Evolutionary conservation across 1,140 invertebrate species (phyloP).

Genomic region (Ceratitis capitata): DNA sequence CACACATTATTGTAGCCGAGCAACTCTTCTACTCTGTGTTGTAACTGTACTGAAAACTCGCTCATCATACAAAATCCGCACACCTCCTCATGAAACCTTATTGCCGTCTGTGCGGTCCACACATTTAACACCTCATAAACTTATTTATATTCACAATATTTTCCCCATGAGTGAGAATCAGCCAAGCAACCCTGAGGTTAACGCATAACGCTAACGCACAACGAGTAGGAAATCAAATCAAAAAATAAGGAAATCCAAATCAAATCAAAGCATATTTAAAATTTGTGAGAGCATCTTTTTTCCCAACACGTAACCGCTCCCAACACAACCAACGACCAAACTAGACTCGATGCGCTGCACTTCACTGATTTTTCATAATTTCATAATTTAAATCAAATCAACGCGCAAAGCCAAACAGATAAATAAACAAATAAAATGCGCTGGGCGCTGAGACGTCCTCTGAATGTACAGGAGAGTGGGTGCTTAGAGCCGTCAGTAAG

Average conservation of each 20-base stretch:
- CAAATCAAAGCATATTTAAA: constrained; percentile 3
- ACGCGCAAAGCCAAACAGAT: constrained; percentile 28
- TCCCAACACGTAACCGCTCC: neutral
- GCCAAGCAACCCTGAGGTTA: neutral
- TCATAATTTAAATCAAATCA: constrained; percentile 38
- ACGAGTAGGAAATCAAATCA: neutral
- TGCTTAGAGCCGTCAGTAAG: neutral
- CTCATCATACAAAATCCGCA: too few species aligned
- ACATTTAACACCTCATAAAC: constrained; percentile 36
- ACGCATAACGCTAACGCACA: neutral
- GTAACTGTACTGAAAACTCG: too few species aligned
- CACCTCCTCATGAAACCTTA: neutral
- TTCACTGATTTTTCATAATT: constrained; percentile 36
- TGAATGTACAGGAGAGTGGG: neutral
- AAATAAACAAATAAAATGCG: neutral
- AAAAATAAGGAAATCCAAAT: neutral
- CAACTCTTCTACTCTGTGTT: too few species aligned
- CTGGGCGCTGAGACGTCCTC: too few species aligned
- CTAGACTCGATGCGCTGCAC: constrained; percentile 6
- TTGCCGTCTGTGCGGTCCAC: neutral
- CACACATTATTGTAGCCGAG: too few species aligned
- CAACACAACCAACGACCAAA: neutral
- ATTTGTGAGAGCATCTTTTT: neutral
- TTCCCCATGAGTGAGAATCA: constrained; percentile 7
- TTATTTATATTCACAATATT: neutral